Conservation (phyloP, 2,888 invertebrate genomes). For the Cryptus viduatorius region DNA sequence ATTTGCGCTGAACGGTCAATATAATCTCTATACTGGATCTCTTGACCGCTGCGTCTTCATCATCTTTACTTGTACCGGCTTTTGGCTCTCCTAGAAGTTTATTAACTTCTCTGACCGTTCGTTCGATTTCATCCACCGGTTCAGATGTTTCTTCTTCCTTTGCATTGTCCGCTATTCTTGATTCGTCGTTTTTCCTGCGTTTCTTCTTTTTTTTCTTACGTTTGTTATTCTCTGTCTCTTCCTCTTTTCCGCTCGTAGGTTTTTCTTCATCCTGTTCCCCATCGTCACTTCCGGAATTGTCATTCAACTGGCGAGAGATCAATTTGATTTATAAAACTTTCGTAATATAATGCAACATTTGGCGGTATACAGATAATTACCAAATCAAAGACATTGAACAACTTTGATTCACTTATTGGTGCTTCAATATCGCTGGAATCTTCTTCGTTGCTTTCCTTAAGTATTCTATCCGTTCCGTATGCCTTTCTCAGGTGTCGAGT, state of each 20-base stretch:
- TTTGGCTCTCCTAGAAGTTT: slow-evolving; percentile 88
- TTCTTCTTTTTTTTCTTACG: slow-evolving; percentile 89
- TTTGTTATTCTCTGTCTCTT: slow-evolving; percentile 85
- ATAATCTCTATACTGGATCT: slow-evolving; percentile 85
- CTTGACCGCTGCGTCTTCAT: slow-evolving; percentile 47
- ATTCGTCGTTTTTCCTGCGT: slow-evolving; percentile 85
- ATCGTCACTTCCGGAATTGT: slow-evolving; percentile 90
- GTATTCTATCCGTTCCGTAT: slow-evolving; percentile 87
- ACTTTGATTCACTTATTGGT: slow-evolving; percentile 86
- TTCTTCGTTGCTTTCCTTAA: slow-evolving; percentile 86
- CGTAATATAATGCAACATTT: slow-evolving; percentile 6
- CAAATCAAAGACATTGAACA: slow-evolving; percentile 89
- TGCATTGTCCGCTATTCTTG: slow-evolving; percentile 64
- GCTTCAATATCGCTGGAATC: slow-evolving; percentile 86
- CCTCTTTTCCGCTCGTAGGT: slow-evolving; percentile 88
- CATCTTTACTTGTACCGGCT: slow-evolving; percentile 78
- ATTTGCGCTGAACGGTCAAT: slow-evolving; percentile 89
- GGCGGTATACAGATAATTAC: slow-evolving; percentile 85
- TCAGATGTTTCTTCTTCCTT: slow-evolving; percentile 65
- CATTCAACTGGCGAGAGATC: slow-evolving; percentile 86
- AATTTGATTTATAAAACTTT: slow-evolving; percentile 13
- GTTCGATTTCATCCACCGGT: slow-evolving; percentile 89
- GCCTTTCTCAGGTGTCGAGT: slow-evolving; percentile 89
- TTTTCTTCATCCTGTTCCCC: slow-evolving; percentile 80
- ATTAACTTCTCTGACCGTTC: slow-evolving; percentile 89